Evolutionary conservation across 2,113 vertebrate genomes (phyloP).

Genomic region (Notothenia rossii): DNA sequence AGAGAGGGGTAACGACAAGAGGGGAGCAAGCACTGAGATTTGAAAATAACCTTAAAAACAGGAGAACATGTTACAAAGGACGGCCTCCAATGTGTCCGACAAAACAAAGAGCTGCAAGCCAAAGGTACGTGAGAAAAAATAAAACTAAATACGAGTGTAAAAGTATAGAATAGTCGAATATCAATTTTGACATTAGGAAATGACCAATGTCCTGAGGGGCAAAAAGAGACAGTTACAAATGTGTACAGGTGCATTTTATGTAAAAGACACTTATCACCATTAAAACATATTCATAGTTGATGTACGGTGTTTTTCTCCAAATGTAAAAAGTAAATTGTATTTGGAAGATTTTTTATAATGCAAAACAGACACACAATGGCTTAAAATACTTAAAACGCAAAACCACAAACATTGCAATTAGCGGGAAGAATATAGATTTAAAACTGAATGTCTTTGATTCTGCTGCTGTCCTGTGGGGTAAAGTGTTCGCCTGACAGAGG

Average conservation of each 20-base stretch:
- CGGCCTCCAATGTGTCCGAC: slow-evolving; percentile 84
- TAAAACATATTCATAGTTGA: background rate
- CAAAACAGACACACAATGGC: background rate
- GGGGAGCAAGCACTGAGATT: slow-evolving; percentile 19
- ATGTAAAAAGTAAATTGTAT: background rate
- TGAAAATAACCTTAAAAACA: slow-evolving; percentile 1
- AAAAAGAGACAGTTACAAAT: background rate
- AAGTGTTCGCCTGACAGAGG: background rate
- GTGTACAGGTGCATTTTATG: background rate
- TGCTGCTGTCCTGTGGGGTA: background rate
- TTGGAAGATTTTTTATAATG: background rate
- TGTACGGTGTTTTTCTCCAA: background rate
- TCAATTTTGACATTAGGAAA: background rate
- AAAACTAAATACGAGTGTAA: background rate
- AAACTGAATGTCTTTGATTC: background rate
- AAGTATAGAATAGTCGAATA: background rate
- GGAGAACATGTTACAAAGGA: slow-evolving; percentile 82
- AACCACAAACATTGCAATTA: background rate
- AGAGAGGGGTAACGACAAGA: slow-evolving; percentile 17
- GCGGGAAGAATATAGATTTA: background rate
- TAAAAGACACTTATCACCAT: background rate
- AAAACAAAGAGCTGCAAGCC: slow-evolving; percentile 82
- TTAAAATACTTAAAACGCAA: background rate
- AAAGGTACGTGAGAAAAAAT: slow-evolving; percentile 77
- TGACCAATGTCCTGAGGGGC: background rate